Conservation (phyloP, 2,797 vertebrate species). For the Rhincodon typus region DNA sequence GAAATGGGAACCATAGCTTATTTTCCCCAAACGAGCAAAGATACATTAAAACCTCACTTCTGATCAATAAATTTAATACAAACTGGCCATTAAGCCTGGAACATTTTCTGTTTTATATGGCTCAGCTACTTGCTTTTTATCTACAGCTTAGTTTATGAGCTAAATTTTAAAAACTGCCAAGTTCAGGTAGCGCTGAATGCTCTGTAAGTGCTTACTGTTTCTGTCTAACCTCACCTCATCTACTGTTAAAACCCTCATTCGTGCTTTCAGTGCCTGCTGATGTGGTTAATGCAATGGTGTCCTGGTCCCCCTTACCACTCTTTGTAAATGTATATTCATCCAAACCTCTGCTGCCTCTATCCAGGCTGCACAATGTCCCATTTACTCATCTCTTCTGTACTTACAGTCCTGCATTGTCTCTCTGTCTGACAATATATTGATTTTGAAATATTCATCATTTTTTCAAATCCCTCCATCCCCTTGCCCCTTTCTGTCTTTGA, state of each 20-base stretch:
- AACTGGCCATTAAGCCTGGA: not conserved
- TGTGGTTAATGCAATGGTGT: not conserved
- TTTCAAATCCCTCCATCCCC: not conserved
- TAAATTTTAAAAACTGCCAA: not conserved
- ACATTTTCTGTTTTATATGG: not conserved
- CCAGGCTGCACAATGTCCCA: not conserved
- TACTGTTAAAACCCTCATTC: not conserved
- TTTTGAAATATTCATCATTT: not conserved
- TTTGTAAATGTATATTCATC: not conserved
- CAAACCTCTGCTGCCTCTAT: not conserved
- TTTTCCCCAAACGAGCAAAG: not conserved
- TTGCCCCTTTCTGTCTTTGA: not conserved
- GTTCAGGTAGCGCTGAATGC: not conserved
- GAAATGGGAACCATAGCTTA: not conserved
- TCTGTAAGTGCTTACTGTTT: not conserved
- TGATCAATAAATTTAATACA: not conserved
- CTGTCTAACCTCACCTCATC: not conserved
- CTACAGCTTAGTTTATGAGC: not conserved
- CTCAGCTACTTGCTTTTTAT: not conserved
- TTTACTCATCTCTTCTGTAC: not conserved
- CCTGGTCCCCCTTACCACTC: not conserved
- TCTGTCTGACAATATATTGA: not conserved
- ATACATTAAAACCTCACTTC: not conserved
- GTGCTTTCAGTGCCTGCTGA: not conserved
- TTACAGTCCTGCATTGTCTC: not conserved